These are phyloP conservation scores for Thinocorus orbignyianus DNA, from an alignment of 2,113 vertebrate genomes.

Conservation along the genomic window DNA sequence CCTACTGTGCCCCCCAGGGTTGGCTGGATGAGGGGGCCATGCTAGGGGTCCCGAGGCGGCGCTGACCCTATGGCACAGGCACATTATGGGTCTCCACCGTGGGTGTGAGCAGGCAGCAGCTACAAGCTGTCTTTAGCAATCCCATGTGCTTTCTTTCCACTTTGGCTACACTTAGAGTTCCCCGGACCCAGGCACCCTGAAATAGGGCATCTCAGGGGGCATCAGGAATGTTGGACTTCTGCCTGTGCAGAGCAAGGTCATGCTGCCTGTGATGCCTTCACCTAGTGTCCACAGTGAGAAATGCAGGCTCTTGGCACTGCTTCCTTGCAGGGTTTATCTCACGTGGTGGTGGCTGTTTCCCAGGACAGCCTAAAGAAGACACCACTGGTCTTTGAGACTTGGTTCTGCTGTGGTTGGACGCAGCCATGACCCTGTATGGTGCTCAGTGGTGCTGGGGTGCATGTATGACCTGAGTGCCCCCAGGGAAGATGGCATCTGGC, in stretches of 20 bases:
- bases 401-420: not conserved
- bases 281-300: not conserved
- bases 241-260: not conserved
- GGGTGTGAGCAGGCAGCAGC: not conserved
- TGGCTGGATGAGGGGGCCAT: not conserved
- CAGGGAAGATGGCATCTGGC: rapidly evolving
- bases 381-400: not conserved
- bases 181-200: not conserved
- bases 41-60: not conserved
- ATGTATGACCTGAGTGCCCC: not conserved
- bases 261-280: rapidly evolving
- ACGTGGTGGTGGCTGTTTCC: not conserved
- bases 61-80: not conserved
- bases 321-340: not conserved
- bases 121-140: not conserved
- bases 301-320: not conserved
- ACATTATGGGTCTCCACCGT: not conserved
- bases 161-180: not conserved
- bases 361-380: not conserved
- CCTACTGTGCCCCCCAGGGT: not conserved
- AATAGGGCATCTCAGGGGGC: not conserved
- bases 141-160: not conserved
- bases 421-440: rapidly evolving
- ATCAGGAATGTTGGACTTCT: not conserved
- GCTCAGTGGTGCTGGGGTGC: not conserved